Evolutionary conservation across 2,888 invertebrate species (phyloP), one percentile per base, ranked within the genome.

Genomic region (Sesamia inferens): DNA sequence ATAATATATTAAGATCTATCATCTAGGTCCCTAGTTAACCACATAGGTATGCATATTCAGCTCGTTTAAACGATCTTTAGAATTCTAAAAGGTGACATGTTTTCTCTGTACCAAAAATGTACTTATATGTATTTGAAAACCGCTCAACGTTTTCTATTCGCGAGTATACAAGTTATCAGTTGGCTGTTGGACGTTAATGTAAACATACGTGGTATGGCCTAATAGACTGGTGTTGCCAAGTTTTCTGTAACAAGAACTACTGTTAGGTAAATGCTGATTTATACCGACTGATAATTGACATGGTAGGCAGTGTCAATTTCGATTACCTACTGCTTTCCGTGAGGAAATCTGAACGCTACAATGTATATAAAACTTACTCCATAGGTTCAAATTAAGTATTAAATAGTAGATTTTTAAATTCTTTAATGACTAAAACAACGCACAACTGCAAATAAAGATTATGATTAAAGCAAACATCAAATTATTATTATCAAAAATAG

Each of bases 241-340:
- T 71, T 83, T 75, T 44, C 19, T 42, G 69, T 75, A 83, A 68
- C 68, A 75, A 61, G 63, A 0, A 62, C 70, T 66, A 68, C 59
- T 68, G 65, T 71, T 79, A 47, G 47, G 75, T 66, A 66, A 74
- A 69, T 63, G 55, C 58, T 83, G 74, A 77, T 82, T 82, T 77
- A 73, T 44, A 62, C 22, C 66, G 80, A 79, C 61, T 67, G 68
- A 76, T 79, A 79, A 63, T 59, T 69, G 62, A 47, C 54, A 67
- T 31, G 16, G 39, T 57, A 51, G 63, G 63, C 72, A 79, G 39
- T 75, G 66, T 71, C 24, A 44, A 59, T 71, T 10, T 57, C 31
- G 31, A 8, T 48, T 63, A 55, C 14, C 48, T 63, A 55, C 14
- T 24, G 58, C n/a, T 57, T 16, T n/a, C n/a, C 2, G n/a, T 57